A percentile compares a stretch with the other conserved stretches of the same genome.
phyloP scores from a whole-genome alignment of 2,797 vertebrate genomes.

The Phaenicophaeus curvirostris region DNA sequence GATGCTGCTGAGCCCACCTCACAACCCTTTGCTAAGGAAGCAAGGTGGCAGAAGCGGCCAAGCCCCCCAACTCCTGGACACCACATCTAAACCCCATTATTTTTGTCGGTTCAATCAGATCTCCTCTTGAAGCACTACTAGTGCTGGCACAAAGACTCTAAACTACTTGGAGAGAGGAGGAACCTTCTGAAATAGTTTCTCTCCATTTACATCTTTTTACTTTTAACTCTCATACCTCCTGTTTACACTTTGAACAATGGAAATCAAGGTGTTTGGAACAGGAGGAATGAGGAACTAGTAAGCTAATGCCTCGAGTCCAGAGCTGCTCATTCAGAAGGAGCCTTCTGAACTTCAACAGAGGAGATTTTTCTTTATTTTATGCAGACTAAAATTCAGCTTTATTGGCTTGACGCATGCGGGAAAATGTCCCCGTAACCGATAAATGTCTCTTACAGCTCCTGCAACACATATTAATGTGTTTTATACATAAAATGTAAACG shows the following conservation, averaged over 20 bases:
- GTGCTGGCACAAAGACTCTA: neutral
- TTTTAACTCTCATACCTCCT: neutral
- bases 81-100: neutral
- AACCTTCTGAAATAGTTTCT: neutral
- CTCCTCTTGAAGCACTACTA: neutral
- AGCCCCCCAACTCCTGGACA: neutral
- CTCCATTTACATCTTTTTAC: neutral
- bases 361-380: neutral
- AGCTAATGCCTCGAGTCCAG: neutral
- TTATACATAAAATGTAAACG: neutral
- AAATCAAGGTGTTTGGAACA: neutral
- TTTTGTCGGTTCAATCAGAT: neutral
- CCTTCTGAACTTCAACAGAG: neutral
- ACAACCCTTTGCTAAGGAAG: neutral
- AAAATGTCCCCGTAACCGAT: neutral
- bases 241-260: neutral
- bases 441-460: neutral
- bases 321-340: neutral
- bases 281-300: neutral
- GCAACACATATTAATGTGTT: too few relatives aligned
- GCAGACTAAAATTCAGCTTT: neutral
- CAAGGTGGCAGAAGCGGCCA: neutral
- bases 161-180: neutral
- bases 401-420: neutral
- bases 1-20: neutral